phyloP scores from a whole-genome alignment of 2,888 invertebrate species.

The Drosophila austrosaltans region DNA sequence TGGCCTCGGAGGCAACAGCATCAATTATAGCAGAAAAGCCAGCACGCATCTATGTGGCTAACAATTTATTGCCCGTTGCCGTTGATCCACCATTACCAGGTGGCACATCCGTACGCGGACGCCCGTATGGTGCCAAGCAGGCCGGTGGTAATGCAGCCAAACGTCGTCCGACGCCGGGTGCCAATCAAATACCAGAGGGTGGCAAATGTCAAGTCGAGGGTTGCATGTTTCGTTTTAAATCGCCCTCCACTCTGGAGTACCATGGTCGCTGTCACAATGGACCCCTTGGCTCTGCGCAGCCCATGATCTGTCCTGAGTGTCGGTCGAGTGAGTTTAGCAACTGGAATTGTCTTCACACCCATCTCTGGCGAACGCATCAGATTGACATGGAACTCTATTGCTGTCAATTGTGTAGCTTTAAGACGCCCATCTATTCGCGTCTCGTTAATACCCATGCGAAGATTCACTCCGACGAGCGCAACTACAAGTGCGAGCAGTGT shows the following conservation, averaged over 20 bases:
- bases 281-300: conserved; percentile 46
- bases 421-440: conserved; percentile 88
- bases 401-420: conserved; percentile 90
- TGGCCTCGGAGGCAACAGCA: conserved; percentile 19
- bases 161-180: conserved; percentile 57
- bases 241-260: conserved; percentile 76
- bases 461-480: conserved; percentile 88
- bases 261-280: conserved; percentile 81
- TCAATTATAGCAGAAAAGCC: conserved; percentile 62
- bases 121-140: conserved; percentile 81
- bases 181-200: conserved; percentile 56
- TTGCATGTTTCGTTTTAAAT: conserved; percentile 82
- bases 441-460: conserved; percentile 90
- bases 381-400: conserved; percentile 91
- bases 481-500: conserved; percentile 87
- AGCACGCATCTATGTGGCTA: conserved; percentile 82
- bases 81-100: conserved; percentile 57
- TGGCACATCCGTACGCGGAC: conserved; percentile 80
- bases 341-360: conserved; percentile 89
- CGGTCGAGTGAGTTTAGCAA: conserved; percentile 82
- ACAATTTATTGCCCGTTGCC: conserved; percentile 75
- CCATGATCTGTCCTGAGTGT: conserved; percentile 88
- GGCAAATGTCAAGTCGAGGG: conserved; percentile 80
- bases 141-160: conserved; percentile 70
- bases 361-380: conserved; percentile 90